These are phyloP conservation scores for Tachysurus vachellii DNA, from an alignment of 2,113 vertebrate species.

Conservation along the genomic window DNA sequence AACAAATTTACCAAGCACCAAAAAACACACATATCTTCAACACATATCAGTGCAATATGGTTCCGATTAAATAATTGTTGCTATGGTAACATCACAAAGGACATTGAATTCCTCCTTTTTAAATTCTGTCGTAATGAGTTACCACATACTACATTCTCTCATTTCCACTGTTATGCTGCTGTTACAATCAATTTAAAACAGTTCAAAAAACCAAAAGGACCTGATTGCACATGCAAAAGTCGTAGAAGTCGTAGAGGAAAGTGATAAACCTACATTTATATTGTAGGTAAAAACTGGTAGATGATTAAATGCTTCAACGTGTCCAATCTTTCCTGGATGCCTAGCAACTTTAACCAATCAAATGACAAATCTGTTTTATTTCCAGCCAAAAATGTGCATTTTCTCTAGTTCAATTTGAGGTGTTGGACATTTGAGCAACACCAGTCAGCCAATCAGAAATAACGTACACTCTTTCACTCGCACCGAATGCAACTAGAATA, in stretches of 20 bases:
- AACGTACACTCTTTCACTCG: neutral
- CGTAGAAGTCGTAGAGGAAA: too few relatives aligned
- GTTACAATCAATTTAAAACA: neutral
- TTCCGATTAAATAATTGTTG: neutral
- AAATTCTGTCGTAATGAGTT: neutral
- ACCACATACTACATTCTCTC: too few relatives aligned
- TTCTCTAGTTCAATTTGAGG: neutral
- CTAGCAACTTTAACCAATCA: neutral
- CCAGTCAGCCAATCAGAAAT: neutral
- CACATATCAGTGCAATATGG: neutral
- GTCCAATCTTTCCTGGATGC: neutral
- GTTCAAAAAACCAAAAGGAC: too few relatives aligned
- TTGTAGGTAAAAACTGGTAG: too few relatives aligned
- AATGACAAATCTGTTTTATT: neutral
- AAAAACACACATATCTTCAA: neutral
- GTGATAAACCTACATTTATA: too few relatives aligned
- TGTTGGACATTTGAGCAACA: neutral
- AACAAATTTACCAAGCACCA: neutral
- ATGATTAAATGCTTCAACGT: too few relatives aligned
- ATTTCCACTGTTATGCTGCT: neutral
- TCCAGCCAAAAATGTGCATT: neutral
- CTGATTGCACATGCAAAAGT: too few relatives aligned
- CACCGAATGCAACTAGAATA: neutral
- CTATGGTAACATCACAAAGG: neutral
- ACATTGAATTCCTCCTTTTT: neutral